Evolutionary conservation across 2,888 invertebrate genomes (phyloP).

Genomic region (Conus canariensis): DNA sequence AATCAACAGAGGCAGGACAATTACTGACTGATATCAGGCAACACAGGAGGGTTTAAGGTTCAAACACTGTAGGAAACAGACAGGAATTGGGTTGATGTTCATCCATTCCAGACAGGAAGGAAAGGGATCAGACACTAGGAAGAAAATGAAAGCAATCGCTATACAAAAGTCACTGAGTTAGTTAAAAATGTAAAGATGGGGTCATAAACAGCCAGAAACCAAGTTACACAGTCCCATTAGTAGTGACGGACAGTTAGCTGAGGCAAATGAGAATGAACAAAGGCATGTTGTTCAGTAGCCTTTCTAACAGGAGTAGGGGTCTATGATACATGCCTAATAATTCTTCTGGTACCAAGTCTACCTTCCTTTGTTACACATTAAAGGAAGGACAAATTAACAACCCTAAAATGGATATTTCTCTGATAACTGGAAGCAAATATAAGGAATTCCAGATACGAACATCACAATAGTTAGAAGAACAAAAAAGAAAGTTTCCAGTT

Average conservation of each 20-base stretch:
- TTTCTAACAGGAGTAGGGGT: neutral
- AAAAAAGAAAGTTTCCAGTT: no score
- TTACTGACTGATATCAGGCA: neutral
- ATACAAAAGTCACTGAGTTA: neutral
- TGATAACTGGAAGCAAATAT: no score
- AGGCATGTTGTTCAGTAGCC: conserved; percentile 37
- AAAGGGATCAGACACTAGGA: neutral
- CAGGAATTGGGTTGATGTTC: no score
- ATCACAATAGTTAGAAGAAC: no score
- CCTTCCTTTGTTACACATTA: neutral
- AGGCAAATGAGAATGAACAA: conserved; percentile 20
- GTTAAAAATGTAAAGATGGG: neutral
- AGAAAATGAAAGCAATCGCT: neutral
- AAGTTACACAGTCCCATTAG: neutral
- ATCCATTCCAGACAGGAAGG: no score
- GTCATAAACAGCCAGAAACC: neutral
- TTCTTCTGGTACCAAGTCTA: neutral
- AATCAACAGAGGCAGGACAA: neutral
- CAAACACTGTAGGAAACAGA: no score
- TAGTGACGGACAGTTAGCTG: neutral
- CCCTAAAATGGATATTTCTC: no score
- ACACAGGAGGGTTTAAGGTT: neutral
- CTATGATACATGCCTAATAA: neutral
- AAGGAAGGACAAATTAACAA: no score
- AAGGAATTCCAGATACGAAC: no score